Percentiles rank a stretch among this genome's conserved stretches.
Conservation (phyloP, 2,888 invertebrate species). For the Lordiphosa andalusiaca region DNA sequence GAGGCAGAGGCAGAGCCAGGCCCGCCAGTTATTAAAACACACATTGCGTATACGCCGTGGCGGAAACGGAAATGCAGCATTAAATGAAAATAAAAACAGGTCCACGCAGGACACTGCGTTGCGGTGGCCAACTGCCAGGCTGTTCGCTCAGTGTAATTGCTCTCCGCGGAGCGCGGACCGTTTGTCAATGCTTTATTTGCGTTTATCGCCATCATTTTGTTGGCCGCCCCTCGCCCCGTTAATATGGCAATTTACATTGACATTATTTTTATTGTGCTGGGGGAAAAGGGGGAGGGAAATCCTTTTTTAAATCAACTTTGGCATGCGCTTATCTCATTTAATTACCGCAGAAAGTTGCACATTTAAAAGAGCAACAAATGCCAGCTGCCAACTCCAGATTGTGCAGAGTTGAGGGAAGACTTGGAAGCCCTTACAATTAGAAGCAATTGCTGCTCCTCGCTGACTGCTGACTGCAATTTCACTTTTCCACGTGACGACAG, state of each 20-base stretch:
- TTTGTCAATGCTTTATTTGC: conserved; percentile 60
- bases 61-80: conserved; percentile 62
- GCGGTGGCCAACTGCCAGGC: conserved; percentile 22
- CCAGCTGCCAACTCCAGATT: background rate
- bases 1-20: background rate
- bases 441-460: conserved; percentile 59
- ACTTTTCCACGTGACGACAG: conserved; percentile 54
- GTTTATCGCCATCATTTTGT: conserved; percentile 60
- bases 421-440: conserved; percentile 62
- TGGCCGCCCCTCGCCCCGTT: conserved; percentile 46
- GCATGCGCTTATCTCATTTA: conserved; percentile 39
- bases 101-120: conserved; percentile 3
- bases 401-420: background rate
- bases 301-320: conserved; percentile 31
- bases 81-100: conserved; percentile 56
- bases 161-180: conserved; percentile 51
- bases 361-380: conserved; percentile 27
- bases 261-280: conserved; percentile 59
- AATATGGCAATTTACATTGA: conserved; percentile 70
- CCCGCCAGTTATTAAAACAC: conserved; percentile 62
- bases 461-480: conserved; percentile 53
- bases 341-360: conserved; percentile 32
- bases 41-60: conserved; percentile 56
- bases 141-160: conserved; percentile 58
- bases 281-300: conserved; percentile 24